A percentile compares a stretch with the other conserved stretches of the same genome.
These are phyloP conservation scores for Hipposideros larvatus DNA, from an alignment of 2,797 vertebrate genomes.

Conservation along the genomic window DNA sequence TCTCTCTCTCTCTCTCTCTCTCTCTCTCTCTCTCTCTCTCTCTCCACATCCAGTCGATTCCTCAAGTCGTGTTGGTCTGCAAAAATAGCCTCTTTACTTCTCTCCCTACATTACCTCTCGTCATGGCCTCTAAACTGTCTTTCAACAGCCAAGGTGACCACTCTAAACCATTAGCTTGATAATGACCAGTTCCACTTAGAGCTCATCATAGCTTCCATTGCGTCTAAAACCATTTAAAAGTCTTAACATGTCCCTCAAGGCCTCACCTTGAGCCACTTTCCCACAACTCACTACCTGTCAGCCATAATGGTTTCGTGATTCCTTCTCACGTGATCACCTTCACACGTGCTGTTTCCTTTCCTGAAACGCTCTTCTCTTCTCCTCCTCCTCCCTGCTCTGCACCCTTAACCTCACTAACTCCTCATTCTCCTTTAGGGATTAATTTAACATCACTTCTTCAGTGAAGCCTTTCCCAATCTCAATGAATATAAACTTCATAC, in stretches of 20 bases:
- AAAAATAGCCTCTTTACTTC: background rate
- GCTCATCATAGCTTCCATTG: background rate
- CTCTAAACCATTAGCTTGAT: background rate
- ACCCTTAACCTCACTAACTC: background rate
- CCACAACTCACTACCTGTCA: background rate
- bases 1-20: too few species aligned
- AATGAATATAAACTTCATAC: background rate
- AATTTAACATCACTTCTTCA: background rate
- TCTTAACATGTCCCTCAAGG: background rate
- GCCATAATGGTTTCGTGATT: background rate
- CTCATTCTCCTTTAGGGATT: background rate
- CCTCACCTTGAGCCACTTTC: background rate
- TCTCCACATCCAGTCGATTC: background rate
- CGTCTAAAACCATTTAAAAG: conserved; percentile 11
- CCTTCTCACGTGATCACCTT: background rate
- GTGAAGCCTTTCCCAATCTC: background rate
- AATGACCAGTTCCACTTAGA: background rate
- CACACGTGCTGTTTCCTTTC: background rate
- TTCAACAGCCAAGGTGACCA: background rate
- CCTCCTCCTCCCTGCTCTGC: background rate
- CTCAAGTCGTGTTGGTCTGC: background rate
- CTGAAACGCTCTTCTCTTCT: background rate
- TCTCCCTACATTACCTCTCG: background rate
- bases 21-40: too few species aligned
- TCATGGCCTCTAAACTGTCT: background rate